Conservation (phyloP, 2,797 vertebrate species). For the Poliocrania exsul region DNA sequence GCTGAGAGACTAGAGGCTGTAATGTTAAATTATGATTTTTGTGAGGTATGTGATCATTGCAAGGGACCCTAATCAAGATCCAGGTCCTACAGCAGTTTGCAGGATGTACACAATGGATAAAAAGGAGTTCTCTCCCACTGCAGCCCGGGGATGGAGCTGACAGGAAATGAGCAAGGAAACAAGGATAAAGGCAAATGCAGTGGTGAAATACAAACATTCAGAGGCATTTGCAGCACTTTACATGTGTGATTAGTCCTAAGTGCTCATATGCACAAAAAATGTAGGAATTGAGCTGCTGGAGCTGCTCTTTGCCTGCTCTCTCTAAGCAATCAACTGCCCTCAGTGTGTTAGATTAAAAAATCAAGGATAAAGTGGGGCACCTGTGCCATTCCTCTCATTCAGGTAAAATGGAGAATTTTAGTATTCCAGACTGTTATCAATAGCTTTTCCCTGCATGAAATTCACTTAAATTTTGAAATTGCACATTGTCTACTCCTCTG, state of each 20-base stretch:
- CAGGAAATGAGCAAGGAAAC: neutral
- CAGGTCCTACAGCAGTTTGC: neutral
- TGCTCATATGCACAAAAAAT: neutral
- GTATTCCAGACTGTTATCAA: neutral
- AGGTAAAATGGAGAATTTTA: neutral
- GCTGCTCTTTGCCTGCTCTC: neutral
- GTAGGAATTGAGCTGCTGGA: neutral
- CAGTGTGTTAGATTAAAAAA: neutral
- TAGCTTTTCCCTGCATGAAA: constrained; percentile 32
- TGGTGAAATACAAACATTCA: neutral
- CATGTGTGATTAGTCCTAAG: neutral
- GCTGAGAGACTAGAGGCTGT: neutral
- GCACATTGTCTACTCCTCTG: neutral
- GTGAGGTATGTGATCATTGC: neutral
- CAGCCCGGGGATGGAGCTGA: neutral
- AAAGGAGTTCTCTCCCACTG: neutral
- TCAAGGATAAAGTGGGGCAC: neutral
- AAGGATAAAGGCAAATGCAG: neutral
- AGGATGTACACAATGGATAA: neutral
- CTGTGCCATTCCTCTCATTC: neutral
- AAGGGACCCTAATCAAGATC: neutral
- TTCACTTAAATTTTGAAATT: constrained; percentile 29
- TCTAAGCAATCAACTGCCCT: neutral
- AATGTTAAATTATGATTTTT: neutral
- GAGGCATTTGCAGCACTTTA: neutral